Percentiles rank a stretch among this genome's conserved stretches.
These are phyloP conservation scores for Chaetodon trifasciatus DNA, from an alignment of 2,797 vertebrate genomes.

Conservation along the genomic window DNA sequence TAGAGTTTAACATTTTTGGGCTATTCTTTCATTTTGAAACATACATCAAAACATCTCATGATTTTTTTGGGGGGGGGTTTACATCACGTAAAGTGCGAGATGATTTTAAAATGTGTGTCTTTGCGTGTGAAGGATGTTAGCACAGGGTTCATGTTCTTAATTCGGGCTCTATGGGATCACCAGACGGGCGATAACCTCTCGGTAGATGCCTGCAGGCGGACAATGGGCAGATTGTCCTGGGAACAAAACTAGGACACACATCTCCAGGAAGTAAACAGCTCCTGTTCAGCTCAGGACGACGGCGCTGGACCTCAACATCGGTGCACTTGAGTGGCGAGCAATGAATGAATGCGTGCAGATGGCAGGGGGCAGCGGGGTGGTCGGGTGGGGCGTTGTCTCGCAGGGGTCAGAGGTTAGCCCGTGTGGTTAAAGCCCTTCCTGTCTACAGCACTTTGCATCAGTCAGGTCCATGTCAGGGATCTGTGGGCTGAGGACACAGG, in stretches of 20 bases:
- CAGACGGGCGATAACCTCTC: constrained; percentile 43
- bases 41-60: not conserved
- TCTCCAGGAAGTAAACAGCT: constrained; percentile 75
- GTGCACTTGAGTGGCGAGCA: constrained; percentile 30
- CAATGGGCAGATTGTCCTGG: constrained; percentile 77
- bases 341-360: constrained; percentile 44
- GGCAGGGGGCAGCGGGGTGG: not conserved
- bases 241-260: constrained; percentile 76
- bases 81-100: not conserved
- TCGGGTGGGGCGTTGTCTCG: not conserved
- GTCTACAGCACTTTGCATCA: constrained; percentile 68
- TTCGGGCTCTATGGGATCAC: constrained; percentile 43
- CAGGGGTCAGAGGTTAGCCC: constrained; percentile 59
- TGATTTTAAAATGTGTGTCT: not conserved
- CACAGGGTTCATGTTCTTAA: constrained; percentile 38
- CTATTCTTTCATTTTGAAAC: not conserved
- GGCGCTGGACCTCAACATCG: constrained; percentile 50
- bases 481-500: constrained; percentile 47
- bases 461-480: constrained; percentile 43
- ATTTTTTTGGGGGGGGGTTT: not conserved
- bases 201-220: constrained; percentile 63
- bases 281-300: constrained; percentile 49
- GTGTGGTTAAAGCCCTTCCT: constrained; percentile 68
- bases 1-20: not conserved
- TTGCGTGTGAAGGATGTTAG: constrained; percentile 40